Base-by-base conservation (phyloP, 2,888 invertebrate species). In the Colostygia pectinataria region DNA sequence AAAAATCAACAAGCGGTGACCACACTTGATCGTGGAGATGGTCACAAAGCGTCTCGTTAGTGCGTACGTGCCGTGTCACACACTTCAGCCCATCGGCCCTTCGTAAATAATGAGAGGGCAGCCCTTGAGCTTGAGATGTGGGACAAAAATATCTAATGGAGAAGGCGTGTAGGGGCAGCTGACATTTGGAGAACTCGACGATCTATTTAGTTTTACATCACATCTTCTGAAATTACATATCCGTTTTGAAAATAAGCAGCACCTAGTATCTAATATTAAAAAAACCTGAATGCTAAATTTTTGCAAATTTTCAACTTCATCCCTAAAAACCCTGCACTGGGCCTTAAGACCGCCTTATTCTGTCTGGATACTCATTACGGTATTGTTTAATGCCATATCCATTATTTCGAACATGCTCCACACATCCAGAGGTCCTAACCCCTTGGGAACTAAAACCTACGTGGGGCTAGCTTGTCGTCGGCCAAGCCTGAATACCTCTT, bases 21-120 rank as follows among this genome's bases (percentile, higher is more conserved):
- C 88, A 83, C 83, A 76, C 80, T 80, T 70, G 78, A 81, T 58
- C 56, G 66, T 69, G 71, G 75, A 79, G 87, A 83, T 83, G 87
- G 84, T 85, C 89, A 90, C 90, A 90, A 90, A 89, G 83, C 86
- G 83, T 89, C 90, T 91, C 90, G 90, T 91, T 91, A 91, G 87
- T 77, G 80, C 55, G 85, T 79, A 90, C 90, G 90, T 90, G 90
- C 87, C 87, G 83, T 80, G 86, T 87, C 90, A 84, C 87, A 83
- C 86, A 84, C 87, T 85, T 83, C 83, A 86, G 46, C 72, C 83
- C 81, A 81, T 83, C 85, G 83, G 88, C 85, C 88, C 89, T 88
- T 87, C 87, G 85, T 88, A 90, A 90, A 89, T 90, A 90, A 89
- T 90, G 87, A 88, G 88, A 77, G 81, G 83, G 81, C 71, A 68